Evolutionary conservation across 2,888 invertebrate genomes (phyloP), one percentile per base, ranked within the genome.

Genomic region (Halocaridina rubra): DNA sequence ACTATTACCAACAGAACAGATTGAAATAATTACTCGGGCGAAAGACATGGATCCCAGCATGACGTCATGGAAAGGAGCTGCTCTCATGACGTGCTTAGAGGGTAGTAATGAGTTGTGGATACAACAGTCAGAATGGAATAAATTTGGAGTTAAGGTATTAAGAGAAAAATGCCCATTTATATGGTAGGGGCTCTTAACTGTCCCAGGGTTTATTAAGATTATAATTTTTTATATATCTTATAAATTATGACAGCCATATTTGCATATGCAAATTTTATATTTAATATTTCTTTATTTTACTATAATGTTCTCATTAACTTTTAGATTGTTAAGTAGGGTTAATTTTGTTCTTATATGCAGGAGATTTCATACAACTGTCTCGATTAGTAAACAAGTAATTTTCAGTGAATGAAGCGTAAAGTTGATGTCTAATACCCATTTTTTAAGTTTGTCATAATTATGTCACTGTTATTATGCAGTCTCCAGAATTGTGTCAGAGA

Each of bases 51-150:
- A 98, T 91, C 95, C 97, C 0, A 94, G 95, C 1, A 95, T 96
- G 92, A 96, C 96, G 0, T 94, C 95, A 0, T 98, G 98, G 98
- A 98, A 98, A 91, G 98, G 98, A 0, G 98, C 97, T 0, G 95
- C 97, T 0, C 96, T 98, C 10, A 94, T 98, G 93, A 96, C 97
- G 0, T 97, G 97, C 22, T 67, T 88, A 72, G 88, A 88, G 61
- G 86, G 86, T 0, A 87, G 86, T 27, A 69, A 57, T 3, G 98
- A 98, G 90, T 91, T 98, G 8, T 98, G 98, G 98, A 97, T 98
- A 61, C 93, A 94, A 80, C 94, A 94, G 85, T 92, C 92, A 33
- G 98, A 98, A 91, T 98, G 98, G 97, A 94, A 94, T 89, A 95
- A 95, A 89, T 94, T 93, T 90, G 97, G 97, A 0, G 94, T 97